Evolutionary conservation across 2,797 vertebrate genomes (phyloP).

Genomic region (Tachyglossus aculeatus): DNA sequence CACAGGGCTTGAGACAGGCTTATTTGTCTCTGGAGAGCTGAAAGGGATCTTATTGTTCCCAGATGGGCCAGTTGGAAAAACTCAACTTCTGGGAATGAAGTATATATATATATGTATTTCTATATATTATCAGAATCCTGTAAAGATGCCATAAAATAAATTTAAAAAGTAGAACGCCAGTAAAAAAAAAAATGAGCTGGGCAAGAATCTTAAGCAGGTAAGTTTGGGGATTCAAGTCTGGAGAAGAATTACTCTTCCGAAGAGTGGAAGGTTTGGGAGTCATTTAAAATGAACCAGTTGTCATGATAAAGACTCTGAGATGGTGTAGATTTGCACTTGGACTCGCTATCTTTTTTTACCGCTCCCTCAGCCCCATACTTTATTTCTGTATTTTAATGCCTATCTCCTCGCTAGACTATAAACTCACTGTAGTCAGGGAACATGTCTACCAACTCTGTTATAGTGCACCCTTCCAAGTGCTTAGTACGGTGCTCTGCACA

Average conservation of each 20-base stretch:
- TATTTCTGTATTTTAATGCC: too few species aligned
- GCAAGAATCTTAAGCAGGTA: constrained; percentile 15
- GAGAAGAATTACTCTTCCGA: constrained; percentile 21
- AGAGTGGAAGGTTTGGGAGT: constrained; percentile 3
- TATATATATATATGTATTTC: constrained; percentile 19
- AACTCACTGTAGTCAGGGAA: too few species aligned
- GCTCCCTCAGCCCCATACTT: too few species aligned
- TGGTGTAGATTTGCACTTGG: too few species aligned
- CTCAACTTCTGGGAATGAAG: background rate
- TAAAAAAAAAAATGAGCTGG: too few species aligned
- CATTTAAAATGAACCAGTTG: too few species aligned
- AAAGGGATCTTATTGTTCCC: background rate
- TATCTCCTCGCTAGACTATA: too few species aligned
- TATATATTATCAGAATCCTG: background rate
- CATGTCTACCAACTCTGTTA: too few species aligned
- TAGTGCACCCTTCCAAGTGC: too few species aligned
- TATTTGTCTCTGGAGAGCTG: constrained; percentile 17
- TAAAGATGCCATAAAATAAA: background rate
- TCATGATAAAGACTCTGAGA: too few species aligned
- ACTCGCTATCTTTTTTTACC: too few species aligned
- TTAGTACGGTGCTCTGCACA: too few species aligned
- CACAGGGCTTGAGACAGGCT: background rate
- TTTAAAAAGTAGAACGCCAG: constrained; percentile 2
- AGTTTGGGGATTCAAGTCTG: background rate
- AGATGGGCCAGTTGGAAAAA: background rate